Evolutionary conservation across 2,797 vertebrate species (phyloP).

Genomic region (Salarias fasciatus): DNA sequence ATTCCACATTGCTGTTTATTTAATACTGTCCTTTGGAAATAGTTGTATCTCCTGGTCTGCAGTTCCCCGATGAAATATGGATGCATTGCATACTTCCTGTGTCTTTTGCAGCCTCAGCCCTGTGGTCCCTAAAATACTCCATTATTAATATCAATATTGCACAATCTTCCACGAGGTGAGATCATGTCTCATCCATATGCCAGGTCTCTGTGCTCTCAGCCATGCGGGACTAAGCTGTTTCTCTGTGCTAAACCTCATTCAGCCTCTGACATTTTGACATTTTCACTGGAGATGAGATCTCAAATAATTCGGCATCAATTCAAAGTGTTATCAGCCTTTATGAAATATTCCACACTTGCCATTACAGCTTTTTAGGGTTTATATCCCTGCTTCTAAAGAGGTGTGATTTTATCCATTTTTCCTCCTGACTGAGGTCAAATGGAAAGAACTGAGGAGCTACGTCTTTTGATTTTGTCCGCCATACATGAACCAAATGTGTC

Average conservation of each 20-base stretch:
- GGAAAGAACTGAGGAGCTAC: neutral
- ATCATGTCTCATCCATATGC: conserved; percentile 43
- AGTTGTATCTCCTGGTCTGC: conserved; percentile 12
- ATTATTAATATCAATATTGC: conserved; percentile 58
- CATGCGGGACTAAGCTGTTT: conserved; percentile 38
- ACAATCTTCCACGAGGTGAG: conserved; percentile 31
- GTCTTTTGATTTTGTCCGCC: too few relatives aligned
- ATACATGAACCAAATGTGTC: too few relatives aligned
- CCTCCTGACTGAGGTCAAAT: neutral
- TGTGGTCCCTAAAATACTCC: conserved; percentile 35
- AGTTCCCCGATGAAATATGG: conserved; percentile 39
- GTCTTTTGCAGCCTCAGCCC: conserved; percentile 16
- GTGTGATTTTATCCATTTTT: neutral
- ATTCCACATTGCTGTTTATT: conserved; percentile 18
- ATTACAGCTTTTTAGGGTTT: conserved; percentile 9
- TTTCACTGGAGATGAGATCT: conserved; percentile 42
- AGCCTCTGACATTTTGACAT: conserved; percentile 52
- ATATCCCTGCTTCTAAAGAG: neutral
- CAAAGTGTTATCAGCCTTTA: conserved; percentile 2
- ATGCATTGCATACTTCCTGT: conserved; percentile 11
- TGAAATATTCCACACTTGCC: conserved; percentile 13
- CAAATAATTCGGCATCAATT: conserved; percentile 3
- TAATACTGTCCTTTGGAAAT: conserved; percentile 25
- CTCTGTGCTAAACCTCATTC: conserved; percentile 46
- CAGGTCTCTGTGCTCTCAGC: conserved; percentile 33